These are phyloP conservation scores for Aporophyla lueneburgensis DNA, from an alignment of 2,888 invertebrate species.

Conservation along the genomic window DNA sequence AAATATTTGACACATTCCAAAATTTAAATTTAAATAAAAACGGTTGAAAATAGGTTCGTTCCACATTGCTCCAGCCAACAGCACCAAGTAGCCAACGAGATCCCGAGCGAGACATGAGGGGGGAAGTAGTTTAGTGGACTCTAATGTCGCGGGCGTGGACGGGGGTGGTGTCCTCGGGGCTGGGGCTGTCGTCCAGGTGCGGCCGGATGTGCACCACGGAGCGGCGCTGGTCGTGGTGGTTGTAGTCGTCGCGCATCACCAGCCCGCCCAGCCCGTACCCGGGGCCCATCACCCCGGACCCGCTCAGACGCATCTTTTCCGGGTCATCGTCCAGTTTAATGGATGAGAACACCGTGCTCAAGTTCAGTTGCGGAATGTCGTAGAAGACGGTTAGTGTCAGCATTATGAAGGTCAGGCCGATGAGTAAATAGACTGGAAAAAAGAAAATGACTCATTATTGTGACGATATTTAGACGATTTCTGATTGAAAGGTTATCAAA, in stretches of 20 bases:
- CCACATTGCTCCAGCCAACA: slow-evolving; percentile 61
- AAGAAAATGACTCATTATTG: not conserved
- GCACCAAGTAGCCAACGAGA: slow-evolving; percentile 57
- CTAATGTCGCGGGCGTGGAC: slow-evolving; percentile 91
- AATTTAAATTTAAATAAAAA: slow-evolving; percentile 3
- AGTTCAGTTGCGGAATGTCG: slow-evolving; percentile 96
- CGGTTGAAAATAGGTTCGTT: slow-evolving; percentile 34
- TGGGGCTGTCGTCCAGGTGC: slow-evolving; percentile 92
- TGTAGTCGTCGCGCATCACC: slow-evolving; percentile 87
- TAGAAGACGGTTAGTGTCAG: slow-evolving; percentile 96
- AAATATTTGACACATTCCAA: slow-evolving; percentile 9
- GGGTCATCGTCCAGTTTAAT: slow-evolving; percentile 91
- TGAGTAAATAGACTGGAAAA: slow-evolving; percentile 93
- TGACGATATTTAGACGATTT: too few species aligned
- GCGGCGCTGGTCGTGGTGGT: slow-evolving; percentile 89
- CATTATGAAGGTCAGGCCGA: slow-evolving; percentile 96
- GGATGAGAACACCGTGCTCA: slow-evolving; percentile 94
- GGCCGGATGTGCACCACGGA: slow-evolving; percentile 93
- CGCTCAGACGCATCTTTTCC: slow-evolving; percentile 93
- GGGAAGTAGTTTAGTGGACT: slow-evolving; percentile 83
- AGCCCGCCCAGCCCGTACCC: slow-evolving; percentile 87
- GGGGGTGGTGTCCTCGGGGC: slow-evolving; percentile 93
- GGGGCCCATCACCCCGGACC: slow-evolving; percentile 87
- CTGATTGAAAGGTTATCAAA: too few species aligned
- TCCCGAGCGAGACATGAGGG: slow-evolving; percentile 32